phyloP scores from a whole-genome alignment of 2,888 invertebrate species.

The Spodoptera picta region DNA sequence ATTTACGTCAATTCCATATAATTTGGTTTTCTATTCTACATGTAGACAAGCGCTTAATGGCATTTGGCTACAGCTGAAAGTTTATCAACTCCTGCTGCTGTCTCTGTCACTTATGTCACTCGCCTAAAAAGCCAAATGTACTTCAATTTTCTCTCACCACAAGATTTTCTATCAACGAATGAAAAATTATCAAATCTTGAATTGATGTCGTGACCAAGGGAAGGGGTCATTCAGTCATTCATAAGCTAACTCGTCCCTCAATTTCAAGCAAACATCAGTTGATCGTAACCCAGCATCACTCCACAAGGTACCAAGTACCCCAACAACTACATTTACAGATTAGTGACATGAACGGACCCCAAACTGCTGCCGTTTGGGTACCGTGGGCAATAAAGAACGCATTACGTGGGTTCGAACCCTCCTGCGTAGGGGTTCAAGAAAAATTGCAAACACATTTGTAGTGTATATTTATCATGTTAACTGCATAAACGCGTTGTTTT shows the following conservation, averaged over 20 bases:
- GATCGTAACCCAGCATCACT: constrained; percentile 32
- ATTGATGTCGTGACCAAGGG: too few species aligned
- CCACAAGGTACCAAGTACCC: constrained; percentile 48
- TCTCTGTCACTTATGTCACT: too few species aligned
- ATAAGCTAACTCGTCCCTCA: not conserved
- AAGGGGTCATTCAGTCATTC: too few species aligned
- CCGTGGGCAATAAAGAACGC: constrained; percentile 79
- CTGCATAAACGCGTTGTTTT: constrained; percentile 21
- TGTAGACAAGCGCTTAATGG: too few species aligned
- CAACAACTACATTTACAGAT: constrained; percentile 77
- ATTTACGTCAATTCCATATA: too few species aligned
- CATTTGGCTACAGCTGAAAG: too few species aligned
- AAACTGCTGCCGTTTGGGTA: constrained; percentile 73
- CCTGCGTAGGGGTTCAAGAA: constrained; percentile 55
- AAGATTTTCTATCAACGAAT: too few species aligned
- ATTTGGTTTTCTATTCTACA: too few species aligned
- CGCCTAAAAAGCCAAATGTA: too few species aligned
- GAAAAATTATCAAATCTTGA: too few species aligned
- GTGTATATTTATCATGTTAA: constrained; percentile 48
- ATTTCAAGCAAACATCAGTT: constrained; percentile 32
- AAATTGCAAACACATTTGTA: constrained; percentile 54
- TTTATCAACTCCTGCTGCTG: too few species aligned
- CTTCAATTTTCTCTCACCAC: too few species aligned
- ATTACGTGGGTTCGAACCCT: constrained; percentile 72
- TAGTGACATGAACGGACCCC: constrained; percentile 73